Evolutionary conservation across 1,140 invertebrate genomes (phyloP).

Genomic region (Aplysia californica): DNA sequence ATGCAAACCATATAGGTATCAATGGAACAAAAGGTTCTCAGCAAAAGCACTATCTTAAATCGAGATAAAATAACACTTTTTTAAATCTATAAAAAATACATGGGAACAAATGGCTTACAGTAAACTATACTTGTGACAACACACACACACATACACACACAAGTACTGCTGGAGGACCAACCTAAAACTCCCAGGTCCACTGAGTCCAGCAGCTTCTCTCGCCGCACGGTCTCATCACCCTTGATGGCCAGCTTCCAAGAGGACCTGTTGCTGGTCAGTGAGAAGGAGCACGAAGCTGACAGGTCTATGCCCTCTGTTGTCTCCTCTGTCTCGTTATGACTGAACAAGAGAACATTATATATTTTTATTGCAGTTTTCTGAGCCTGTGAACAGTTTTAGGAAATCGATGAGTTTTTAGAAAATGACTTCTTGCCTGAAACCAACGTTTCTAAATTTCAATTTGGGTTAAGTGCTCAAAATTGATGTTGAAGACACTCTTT

Average conservation of each 20-base stretch:
- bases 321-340: constrained; percentile 40
- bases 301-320: constrained; percentile 57
- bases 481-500: not conserved
- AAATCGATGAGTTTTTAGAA: no score
- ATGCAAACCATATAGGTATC: no score
- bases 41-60: no score
- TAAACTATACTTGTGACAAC: no score
- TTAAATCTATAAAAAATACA: no score
- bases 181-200: constrained; percentile 42
- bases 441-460: not conserved
- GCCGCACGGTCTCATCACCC: constrained; percentile 36
- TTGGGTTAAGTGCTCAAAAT: not conserved
- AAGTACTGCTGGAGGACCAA: no score
- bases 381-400: no score
- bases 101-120: no score
- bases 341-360: constrained; percentile 28
- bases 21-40: no score
- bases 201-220: constrained; percentile 28
- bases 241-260: constrained; percentile 52
- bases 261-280: constrained; percentile 35
- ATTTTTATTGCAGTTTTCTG: no score
- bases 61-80: no score
- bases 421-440: not conserved
- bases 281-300: constrained; percentile 60
- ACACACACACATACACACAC: no score